A percentile compares a stretch with the other conserved stretches of the same genome.
Evolutionary conservation across 2,113 vertebrate genomes (phyloP).

Genomic region (Oryctolagus cuniculus): mOryCun1.1 NC_091442.1:99820501-99821000

Average conservation of each 20-base stretch:
- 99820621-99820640: slow-evolving; percentile 60
- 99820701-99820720: neutral
- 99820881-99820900: neutral
- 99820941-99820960: neutral
- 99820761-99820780: neutral
- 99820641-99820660: slow-evolving; percentile 24
- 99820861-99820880: neutral
- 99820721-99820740: neutral
- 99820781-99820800: slow-evolving; percentile 18
- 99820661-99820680: neutral
- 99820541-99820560: neutral
- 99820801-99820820: slow-evolving; percentile 17
- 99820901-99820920: neutral
- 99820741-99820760: neutral
- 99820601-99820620: slow-evolving; percentile 14
- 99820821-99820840: neutral
- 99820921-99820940: slow-evolving; percentile 39
- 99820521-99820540: slow-evolving; percentile 20
- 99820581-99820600: slow-evolving; percentile 47
- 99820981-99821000: slow-evolving; percentile 32
- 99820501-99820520: slow-evolving; percentile 57
- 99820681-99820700: neutral
- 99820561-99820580: neutral
- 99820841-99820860: slow-evolving; percentile 26
- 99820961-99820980: slow-evolving; percentile 3